Conservation (phyloP, 2,113 vertebrate species). For the Sterrhoptilus dennistouni region DNA sequence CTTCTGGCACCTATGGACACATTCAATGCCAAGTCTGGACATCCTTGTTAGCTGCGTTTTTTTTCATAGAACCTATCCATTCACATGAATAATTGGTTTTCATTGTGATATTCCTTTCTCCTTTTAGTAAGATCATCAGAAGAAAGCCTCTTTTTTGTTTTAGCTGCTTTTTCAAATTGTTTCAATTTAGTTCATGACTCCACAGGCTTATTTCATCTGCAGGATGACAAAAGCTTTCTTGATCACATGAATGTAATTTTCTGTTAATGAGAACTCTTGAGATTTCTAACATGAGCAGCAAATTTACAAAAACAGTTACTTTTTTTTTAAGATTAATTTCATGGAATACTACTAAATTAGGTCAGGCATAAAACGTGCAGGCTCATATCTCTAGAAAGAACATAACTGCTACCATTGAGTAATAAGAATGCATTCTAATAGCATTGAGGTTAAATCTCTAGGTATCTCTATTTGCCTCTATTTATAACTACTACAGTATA, state of each 20-base stretch:
- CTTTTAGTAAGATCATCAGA: not conserved
- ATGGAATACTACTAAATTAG: constrained; percentile 35
- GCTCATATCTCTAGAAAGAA: not conserved
- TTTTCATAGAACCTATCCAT: not conserved
- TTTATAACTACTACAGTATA: not conserved
- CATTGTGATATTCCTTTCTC: not conserved
- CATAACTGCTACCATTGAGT: constrained; percentile 14
- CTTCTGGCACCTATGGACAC: not conserved
- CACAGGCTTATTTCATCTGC: constrained; percentile 38
- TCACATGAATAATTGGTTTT: not conserved
- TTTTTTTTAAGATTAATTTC: constrained; percentile 26
- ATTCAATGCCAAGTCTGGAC: not conserved
- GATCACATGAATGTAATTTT: constrained; percentile 36
- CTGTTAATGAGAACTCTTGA: constrained; percentile 61
- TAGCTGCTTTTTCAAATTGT: not conserved
- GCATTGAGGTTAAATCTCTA: constrained; percentile 8
- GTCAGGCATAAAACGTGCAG: constrained; percentile 39
- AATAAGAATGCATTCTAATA: constrained; percentile 12
- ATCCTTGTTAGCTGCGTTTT: not conserved
- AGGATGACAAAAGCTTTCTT: constrained; percentile 54
- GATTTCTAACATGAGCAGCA: constrained; percentile 17
- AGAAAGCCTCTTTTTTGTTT: not conserved
- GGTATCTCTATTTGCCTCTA: not conserved
- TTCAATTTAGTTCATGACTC: constrained; percentile 31
- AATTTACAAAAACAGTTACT: constrained; percentile 36